Evolutionary conservation across 1,140 invertebrate species (phyloP), one percentile per base, ranked within the genome.

Genomic region (Oppia nitens): DNA sequence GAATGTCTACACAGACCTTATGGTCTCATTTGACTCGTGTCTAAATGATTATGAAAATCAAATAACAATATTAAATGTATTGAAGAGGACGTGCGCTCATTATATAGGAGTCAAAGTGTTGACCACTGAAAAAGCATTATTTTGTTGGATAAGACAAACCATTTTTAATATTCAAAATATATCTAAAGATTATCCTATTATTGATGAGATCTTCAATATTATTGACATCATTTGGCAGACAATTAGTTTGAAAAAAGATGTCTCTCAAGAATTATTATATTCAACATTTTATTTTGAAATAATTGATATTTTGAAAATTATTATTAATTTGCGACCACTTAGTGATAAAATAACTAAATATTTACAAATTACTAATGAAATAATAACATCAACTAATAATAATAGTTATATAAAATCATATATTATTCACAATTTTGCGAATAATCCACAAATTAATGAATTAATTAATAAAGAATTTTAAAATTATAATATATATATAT

Each of bases 141-240:
- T 57, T 57, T 4, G 45, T 20, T 57, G 56, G 56, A 27, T 57
- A 11, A 57, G 50, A n/a, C 56, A 57, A 32, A 23, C 20, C 9
- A 32, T 57, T 23, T 27, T 57, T 3, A 51, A 17, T 4, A 1
- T 49, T 17, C 12, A 45, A 21, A 29, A 2, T 4, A 20, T 14
- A 20, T 49, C 47, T 20, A 14, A 57, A 14, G 24, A 2, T 28
- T 26, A 23, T 6, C 4, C 6, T 29, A 4, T 4, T 27, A 51
- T 47, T 20, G 26, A 57, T 14, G 48, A 57, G n/a, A 17, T 20
- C 50, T 3, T 52, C 47, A 28, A 26, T 21, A 32, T 57, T 20
- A 3, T 57, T 12, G 24, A 4, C 2, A 57, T 6, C 1, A 28
- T 57, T 50, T 57, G 56, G 56, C 1, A 57, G 12, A 57, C 56